Evolutionary conservation across 2,888 invertebrate genomes (phyloP).

Genomic region (Trichopoda pennipes): DNA sequence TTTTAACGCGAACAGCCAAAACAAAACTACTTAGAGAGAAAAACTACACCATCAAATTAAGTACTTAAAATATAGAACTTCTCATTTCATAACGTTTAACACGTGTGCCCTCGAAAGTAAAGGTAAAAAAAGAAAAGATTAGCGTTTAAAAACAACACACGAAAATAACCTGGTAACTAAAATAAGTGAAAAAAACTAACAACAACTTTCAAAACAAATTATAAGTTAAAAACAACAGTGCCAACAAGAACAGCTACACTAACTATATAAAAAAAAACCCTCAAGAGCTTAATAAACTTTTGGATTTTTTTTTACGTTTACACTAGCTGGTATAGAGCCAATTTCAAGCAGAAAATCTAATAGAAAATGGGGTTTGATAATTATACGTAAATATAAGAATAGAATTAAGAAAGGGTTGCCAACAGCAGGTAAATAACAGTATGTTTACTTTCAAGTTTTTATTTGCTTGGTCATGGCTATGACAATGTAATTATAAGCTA

Average conservation of each 20-base stretch:
- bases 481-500: too few relatives aligned
- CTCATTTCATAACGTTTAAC: constrained; percentile 63
- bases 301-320: background rate
- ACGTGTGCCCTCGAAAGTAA: constrained; percentile 64
- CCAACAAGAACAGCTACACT: constrained; percentile 37
- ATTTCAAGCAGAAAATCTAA: background rate
- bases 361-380: background rate
- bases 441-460: too few relatives aligned
- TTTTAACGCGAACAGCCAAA: constrained; percentile 35
- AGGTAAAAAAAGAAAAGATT: constrained; percentile 20
- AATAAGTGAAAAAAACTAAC: background rate
- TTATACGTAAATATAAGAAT: background rate
- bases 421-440: too few relatives aligned
- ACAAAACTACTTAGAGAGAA: constrained; percentile 36
- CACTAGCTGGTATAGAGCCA: background rate
- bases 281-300: constrained; percentile 62
- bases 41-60: constrained; percentile 61
- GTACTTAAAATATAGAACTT: constrained; percentile 58
- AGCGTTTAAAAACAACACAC: constrained; percentile 5
- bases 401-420: constrained; percentile 9
- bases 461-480: too few relatives aligned
- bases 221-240: constrained; percentile 60
- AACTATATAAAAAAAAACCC: constrained; percentile 49
- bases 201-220: constrained; percentile 65
- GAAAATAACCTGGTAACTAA: constrained; percentile 32